These are phyloP conservation scores for Sitobion miscanthi DNA, from an alignment of 1,140 invertebrate species.

Conservation along the genomic window DNA sequence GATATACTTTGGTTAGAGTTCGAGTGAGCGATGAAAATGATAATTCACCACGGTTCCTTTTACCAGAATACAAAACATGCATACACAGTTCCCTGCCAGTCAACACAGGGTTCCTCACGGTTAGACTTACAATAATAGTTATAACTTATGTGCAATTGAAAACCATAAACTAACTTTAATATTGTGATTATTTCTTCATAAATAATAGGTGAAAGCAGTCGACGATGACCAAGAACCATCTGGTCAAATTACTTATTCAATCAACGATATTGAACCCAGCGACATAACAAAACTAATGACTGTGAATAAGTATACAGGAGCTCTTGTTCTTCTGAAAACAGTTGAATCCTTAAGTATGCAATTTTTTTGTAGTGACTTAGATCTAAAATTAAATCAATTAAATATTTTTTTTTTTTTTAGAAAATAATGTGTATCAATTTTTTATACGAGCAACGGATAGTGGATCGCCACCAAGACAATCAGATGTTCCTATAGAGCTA, in stretches of 20 bases:
- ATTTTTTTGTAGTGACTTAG: background rate
- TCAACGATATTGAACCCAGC: conserved; percentile 71
- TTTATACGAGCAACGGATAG: conserved; percentile 86
- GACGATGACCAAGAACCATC: conserved; percentile 57
- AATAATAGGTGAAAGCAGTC: conserved; percentile 55
- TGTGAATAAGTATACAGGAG: conserved; percentile 74
- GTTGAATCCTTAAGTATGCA: conserved; percentile 67
- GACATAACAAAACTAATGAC: conserved; percentile 71
- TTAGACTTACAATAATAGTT: conserved; percentile 63
- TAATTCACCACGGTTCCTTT: conserved; percentile 80
- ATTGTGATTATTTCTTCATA: background rate
- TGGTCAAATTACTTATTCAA: conserved; percentile 71
- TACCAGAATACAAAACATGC: conserved; percentile 80
- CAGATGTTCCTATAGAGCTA: conserved; percentile 80
- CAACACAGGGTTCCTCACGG: conserved; percentile 73
- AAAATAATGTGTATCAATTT: conserved; percentile 83
- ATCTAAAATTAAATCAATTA: background rate
- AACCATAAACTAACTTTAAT: background rate
- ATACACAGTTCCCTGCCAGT: conserved; percentile 71
- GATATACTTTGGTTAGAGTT: conserved; percentile 79
- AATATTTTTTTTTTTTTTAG: conserved; percentile 65
- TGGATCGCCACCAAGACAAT: conserved; percentile 73
- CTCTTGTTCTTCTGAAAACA: conserved; percentile 70
- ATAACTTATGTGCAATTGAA: background rate
- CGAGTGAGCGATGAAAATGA: conserved; percentile 86